A percentile compares a stretch with the other conserved stretches of the same genome.
phyloP scores from a whole-genome alignment of 2,888 invertebrate genomes.

The Timema podura region DNA sequence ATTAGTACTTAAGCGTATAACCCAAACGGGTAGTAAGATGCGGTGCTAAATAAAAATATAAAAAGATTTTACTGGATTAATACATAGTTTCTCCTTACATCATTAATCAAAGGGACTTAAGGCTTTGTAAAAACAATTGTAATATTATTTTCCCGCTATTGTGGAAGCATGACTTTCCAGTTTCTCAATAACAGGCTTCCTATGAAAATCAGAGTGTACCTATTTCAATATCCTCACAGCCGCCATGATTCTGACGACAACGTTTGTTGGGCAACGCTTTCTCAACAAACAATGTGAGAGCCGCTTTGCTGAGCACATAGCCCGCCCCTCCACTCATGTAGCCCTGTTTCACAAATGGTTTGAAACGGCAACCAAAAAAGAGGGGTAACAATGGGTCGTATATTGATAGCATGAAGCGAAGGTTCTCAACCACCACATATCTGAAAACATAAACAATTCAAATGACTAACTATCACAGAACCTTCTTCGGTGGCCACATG shows the following conservation, averaged over 20 bases:
- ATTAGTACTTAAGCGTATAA: no score
- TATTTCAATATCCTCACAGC: slow-evolving; percentile 90
- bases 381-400: slow-evolving; percentile 69
- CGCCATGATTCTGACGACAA: slow-evolving; percentile 64
- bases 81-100: no score
- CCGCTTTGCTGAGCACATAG: slow-evolving; percentile 85
- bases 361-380: slow-evolving; percentile 89
- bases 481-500: no score
- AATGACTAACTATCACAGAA: neutral
- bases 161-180: no score
- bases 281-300: slow-evolving; percentile 71
- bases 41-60: no score
- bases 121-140: no score
- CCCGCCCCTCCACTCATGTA: slow-evolving; percentile 94
- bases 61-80: no score
- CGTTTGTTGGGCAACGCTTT: slow-evolving; percentile 64
- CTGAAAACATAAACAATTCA: slow-evolving; percentile 44
- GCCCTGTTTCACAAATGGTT: slow-evolving; percentile 76
- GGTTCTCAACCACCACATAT: slow-evolving; percentile 91
- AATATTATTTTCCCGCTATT: no score
- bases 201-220: slow-evolving; percentile 51
- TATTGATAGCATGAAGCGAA: slow-evolving; percentile 82
- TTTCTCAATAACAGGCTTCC: no score
- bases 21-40: no score
- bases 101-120: no score